Evolutionary conservation across 1,140 invertebrate genomes (phyloP).

Genomic region (Phymorhynchus buccinoides): DNA sequence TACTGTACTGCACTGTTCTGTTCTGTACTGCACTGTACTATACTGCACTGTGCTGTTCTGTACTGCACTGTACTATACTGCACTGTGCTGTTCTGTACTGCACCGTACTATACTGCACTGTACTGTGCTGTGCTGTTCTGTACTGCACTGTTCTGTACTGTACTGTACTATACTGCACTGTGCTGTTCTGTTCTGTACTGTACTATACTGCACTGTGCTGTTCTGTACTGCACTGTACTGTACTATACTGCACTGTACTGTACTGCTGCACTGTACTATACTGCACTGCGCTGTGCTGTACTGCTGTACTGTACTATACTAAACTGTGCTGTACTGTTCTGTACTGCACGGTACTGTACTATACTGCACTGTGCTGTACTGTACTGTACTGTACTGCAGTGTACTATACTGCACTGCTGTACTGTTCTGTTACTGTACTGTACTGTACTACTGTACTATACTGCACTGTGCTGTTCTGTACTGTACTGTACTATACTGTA

Average conservation of each 20-base stretch:
- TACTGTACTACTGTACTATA: constrained; percentile 14
- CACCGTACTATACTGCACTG: constrained; percentile 21
- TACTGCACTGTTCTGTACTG: constrained; percentile 22
- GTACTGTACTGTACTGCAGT: constrained; percentile 25
- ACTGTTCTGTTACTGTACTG: constrained; percentile 23
- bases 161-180: constrained; percentile 27
- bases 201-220: not conserved
- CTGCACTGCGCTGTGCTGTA: not conserved
- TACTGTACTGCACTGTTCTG: not conserved
- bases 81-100: constrained; percentile 23
- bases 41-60: not conserved
- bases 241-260: too few species aligned
- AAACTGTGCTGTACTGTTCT: not conserved
- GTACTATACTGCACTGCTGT: not conserved
- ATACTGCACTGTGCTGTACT: constrained; percentile 34
- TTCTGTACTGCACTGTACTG: not conserved
- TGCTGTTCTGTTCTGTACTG: constrained; percentile 18
- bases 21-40: not conserved
- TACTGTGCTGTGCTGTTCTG: constrained; percentile 31
- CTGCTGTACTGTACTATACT: not conserved
- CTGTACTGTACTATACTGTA: constrained; percentile 22
- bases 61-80: too few species aligned
- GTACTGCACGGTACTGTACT: not conserved
- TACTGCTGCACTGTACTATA: not conserved
- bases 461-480: constrained; percentile 18